A percentile compares a stretch with the other conserved stretches of the same genome.
Evolutionary conservation across 1,140 invertebrate genomes (phyloP).

Genomic region (Mya arenaria): DNA sequence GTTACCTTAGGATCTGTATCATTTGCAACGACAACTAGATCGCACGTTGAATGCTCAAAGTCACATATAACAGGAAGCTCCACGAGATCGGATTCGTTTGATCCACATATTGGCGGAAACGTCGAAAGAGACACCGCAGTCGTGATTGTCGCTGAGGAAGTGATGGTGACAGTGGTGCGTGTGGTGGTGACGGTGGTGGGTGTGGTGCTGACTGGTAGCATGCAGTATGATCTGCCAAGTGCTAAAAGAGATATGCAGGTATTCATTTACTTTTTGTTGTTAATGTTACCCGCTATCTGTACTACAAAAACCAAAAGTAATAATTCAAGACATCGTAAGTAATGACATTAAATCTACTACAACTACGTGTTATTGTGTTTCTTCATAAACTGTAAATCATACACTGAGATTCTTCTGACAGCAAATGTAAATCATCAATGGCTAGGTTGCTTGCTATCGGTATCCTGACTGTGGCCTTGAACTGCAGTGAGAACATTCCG

Average conservation of each 20-base stretch:
- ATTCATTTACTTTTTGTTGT: no score
- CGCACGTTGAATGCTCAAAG: conserved; percentile 29
- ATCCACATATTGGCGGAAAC: background rate
- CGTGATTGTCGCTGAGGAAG: background rate
- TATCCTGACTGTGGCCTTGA: conserved; percentile 7
- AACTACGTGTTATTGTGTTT: no score
- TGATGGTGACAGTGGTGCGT: background rate
- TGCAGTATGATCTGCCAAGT: background rate
- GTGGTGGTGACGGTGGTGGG: background rate
- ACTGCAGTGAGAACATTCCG: conserved; percentile 6
- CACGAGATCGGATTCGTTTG: background rate
- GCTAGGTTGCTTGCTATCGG: conserved; percentile 37
- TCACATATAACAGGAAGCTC: conserved; percentile 3
- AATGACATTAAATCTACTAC: no score
- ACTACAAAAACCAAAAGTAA: no score
- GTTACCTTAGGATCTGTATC: background rate
- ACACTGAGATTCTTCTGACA: no score
- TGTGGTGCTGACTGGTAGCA: background rate
- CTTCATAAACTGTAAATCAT: no score
- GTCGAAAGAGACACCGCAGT: background rate
- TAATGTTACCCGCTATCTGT: no score
- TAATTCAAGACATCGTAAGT: no score
- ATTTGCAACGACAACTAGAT: conserved; percentile 1
- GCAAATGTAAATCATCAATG: conserved; percentile 20
- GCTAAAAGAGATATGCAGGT: background rate